phyloP scores from a whole-genome alignment of 2,888 invertebrate species.

The Cephus nigrinus region DNA sequence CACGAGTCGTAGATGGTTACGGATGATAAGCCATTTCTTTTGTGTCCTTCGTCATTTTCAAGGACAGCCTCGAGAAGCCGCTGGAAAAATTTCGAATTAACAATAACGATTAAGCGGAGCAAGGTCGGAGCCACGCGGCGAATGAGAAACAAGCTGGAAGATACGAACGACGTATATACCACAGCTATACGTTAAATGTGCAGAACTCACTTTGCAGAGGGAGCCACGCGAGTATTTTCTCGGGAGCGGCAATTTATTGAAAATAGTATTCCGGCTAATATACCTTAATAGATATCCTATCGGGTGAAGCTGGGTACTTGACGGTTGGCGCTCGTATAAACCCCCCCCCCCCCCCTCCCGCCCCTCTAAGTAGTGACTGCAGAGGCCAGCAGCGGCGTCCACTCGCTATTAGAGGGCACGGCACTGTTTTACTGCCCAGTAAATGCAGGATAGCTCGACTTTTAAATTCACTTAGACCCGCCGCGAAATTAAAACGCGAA shows the following conservation, averaged over 20 bases:
- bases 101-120: not conserved
- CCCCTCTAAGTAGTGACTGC: constrained; percentile 37
- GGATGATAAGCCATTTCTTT: not conserved
- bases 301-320: constrained; percentile 39
- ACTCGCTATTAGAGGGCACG: constrained; percentile 41
- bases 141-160: not conserved
- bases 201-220: not conserved
- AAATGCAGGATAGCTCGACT: constrained; percentile 55
- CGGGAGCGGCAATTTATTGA: constrained; percentile 17
- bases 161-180: not conserved
- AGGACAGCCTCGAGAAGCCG: not conserved
- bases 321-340: constrained; percentile 29
- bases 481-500: constrained; percentile 55
- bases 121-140: not conserved
- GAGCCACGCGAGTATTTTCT: not conserved
- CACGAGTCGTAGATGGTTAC: not conserved
- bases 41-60: not conserved
- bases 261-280: constrained; percentile 34
- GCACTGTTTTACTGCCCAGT: constrained; percentile 54
- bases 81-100: not conserved
- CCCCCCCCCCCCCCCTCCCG: not conserved
- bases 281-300: constrained; percentile 54
- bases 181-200: not conserved
- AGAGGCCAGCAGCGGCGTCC: constrained; percentile 6
- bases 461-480: constrained; percentile 52